Evolutionary conservation across 1,140 invertebrate species (phyloP), one percentile per base, ranked within the genome.

Genomic region (Drosophila seguyi): DNA sequence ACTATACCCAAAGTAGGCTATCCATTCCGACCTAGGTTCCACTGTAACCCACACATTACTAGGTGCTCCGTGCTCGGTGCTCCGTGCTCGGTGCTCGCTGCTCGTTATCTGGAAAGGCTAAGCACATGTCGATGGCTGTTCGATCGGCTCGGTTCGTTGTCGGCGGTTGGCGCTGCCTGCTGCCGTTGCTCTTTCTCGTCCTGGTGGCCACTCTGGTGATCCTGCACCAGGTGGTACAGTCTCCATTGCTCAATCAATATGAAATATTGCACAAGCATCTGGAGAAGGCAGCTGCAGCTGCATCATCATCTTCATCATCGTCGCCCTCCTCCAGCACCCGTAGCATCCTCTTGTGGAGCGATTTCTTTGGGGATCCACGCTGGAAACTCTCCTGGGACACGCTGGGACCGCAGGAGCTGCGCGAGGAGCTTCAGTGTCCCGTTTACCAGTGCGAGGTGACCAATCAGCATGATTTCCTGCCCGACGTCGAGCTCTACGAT

Each of bases 401-500:
- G 0, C 18, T 90, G 2, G 82, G 74, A 6, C 79, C 85, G 2
- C 61, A 78, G 8, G 72, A 88, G 18, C 81, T 92, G 50, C 79
- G 73, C 1, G 66, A 92, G 25, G 62, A 81, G 6, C 61, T 91
- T 0, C 34, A 52, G 0, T 92, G 92, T 52, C 82, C 80, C 0
- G 81, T 88, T 1, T 69, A 82, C 8, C 71, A 85, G 58, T 92
- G 92, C 58, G 79, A 83, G 20, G 27, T 92, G 25, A 92, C 65
- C 48, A 91, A 90, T 57, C 63, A 76, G 0, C 79, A 79, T 13
- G 78, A 88, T 22, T 85, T 73, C 13, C 29, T 91, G 38, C 82
- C 88, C n/a, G 18, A 57, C 5, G 53, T 91, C 16, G 84, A 92
- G 6, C 50, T 90, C n/a, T 93, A 81, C 58, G 93, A 93, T 55